Base-by-base conservation (phyloP, 2,113 vertebrate species). In the Hippocampus mohnikei region DNA sequence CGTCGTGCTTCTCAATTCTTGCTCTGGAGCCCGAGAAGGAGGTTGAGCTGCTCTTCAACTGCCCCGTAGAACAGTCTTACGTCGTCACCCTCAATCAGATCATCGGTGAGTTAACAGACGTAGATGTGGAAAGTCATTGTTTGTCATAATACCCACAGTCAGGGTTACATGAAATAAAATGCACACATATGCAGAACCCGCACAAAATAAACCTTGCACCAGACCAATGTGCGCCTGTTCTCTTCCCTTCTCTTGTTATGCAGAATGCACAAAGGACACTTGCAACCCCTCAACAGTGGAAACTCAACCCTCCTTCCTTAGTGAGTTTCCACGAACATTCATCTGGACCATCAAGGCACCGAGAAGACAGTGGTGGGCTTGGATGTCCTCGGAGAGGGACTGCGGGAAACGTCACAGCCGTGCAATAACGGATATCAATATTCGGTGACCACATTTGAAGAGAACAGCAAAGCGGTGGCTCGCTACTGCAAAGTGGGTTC, bases 401-500 rank as follows among this genome's bases (percentile, higher is more conserved):
- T 97, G 55, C 80, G 61, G 5, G 91, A 94, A 85, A 72, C 92
- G 0, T 67, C 80, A 2, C 83, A 90, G 0, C 86, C 83, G 0
- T 97, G 95, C 74, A 42, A 81, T 0, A 86, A 94, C 13, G 90
- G 82, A 0, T 29, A 92, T 21, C 88, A 84, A 33, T 92, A 93
- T 83, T 81, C 63, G 0, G 89, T 96, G 77, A 76, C 65, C 7
- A 85, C 86, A 58, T 79, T 8, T 2, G 67, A 92, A 0, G 78
- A 84, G 0, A n/a, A 1, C 9, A 66, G 81, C 1, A 41, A 13
- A 0, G 88, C 83, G 60, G 83, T 3, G 42, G 93, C 93, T 1
- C 92, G 85, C 44, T 96, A 94, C 87, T 98, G 95, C 71, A 84
- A 48, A 74, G 93, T 89, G 0, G 95, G 95, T 48, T 91, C 94